These are phyloP conservation scores for Drosophila borborema DNA, from an alignment of 2,888 invertebrate genomes.

Conservation along the genomic window DNA sequence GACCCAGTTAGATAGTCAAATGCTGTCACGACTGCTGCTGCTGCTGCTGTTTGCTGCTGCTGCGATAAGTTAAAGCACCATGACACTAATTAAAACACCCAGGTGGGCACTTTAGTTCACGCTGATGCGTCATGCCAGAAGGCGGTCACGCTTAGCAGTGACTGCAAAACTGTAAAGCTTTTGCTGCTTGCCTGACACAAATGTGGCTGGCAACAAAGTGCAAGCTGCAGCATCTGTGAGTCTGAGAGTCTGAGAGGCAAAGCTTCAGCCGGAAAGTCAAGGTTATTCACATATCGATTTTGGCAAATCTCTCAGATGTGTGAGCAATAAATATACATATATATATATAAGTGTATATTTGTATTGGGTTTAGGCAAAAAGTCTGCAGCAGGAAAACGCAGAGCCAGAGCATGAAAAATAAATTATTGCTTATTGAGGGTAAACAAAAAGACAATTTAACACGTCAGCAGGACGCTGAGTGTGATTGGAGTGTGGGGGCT, in stretches of 20 bases:
- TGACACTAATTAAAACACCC: slow-evolving; percentile 57
- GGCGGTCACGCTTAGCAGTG: not conserved
- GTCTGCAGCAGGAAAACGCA: slow-evolving; percentile 58
- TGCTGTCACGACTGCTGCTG: slow-evolving; percentile 42
- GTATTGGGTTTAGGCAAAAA: not conserved
- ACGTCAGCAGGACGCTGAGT: slow-evolving; percentile 79
- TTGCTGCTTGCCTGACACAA: not conserved
- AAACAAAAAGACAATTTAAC: slow-evolving; percentile 81
- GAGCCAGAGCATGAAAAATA: slow-evolving; percentile 77
- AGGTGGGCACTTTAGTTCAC: slow-evolving; percentile 39
- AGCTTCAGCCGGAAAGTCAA: slow-evolving; percentile 52
- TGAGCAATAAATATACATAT: slow-evolving; percentile 11
- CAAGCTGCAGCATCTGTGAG: slow-evolving; percentile 36
- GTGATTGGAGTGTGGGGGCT: slow-evolving; percentile 29
- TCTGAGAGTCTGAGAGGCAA: slow-evolving; percentile 24
- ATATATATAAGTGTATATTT: slow-evolving; percentile 7
- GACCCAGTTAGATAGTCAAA: slow-evolving; percentile 57
- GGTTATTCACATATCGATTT: slow-evolving; percentile 65
- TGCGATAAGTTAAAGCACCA: slow-evolving; percentile 33
- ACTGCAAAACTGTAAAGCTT: slow-evolving; percentile 47
- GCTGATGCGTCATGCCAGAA: slow-evolving; percentile 43
- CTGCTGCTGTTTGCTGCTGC: not conserved
- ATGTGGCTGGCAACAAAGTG: slow-evolving; percentile 54
- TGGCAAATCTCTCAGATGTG: slow-evolving; percentile 12
- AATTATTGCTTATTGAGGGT: slow-evolving; percentile 80